Percentiles rank a stretch among this genome's conserved stretches.
Conservation (phyloP, 2,888 invertebrate genomes). For the Leptinotarsa peninsularis region DNA sequence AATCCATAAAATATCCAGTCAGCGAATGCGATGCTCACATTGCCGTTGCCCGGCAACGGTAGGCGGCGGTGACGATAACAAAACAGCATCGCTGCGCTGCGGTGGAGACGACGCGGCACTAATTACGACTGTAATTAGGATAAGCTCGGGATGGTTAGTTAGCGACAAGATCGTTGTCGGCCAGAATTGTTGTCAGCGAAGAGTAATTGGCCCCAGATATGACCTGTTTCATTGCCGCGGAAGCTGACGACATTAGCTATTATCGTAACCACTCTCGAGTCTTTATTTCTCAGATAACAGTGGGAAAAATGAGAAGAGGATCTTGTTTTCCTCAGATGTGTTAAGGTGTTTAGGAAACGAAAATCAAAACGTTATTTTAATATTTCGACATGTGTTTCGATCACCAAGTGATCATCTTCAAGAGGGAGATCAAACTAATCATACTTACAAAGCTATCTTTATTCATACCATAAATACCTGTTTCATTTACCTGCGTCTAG, state of each 20-base stretch:
- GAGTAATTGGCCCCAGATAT: constrained; percentile 16
- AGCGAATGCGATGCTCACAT: constrained; percentile 49
- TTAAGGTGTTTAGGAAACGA: neutral
- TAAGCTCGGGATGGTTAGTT: constrained; percentile 65
- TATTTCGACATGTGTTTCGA: too few relatives aligned
- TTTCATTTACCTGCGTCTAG: too few relatives aligned
- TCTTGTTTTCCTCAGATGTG: neutral
- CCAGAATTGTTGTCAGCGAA: constrained; percentile 9
- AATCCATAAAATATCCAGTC: constrained; percentile 62
- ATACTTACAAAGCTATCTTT: too few relatives aligned
- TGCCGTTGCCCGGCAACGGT: constrained; percentile 54
- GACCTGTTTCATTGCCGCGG: constrained; percentile 12
- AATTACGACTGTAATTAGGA: constrained; percentile 66
- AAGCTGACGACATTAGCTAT: neutral
- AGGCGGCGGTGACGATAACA: constrained; percentile 27
- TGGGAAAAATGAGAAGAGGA: neutral
- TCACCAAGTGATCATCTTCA: too few relatives aligned
- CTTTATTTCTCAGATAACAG: neutral
- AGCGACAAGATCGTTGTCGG: constrained; percentile 51
- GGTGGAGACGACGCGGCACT: constrained; percentile 57
- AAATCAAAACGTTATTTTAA: neutral
- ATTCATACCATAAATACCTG: too few relatives aligned
- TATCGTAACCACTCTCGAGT: neutral
- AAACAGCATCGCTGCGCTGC: constrained; percentile 36
- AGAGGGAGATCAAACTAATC: too few relatives aligned